Percentiles rank a stretch among this genome's conserved stretches.
Conservation (phyloP, 2,797 vertebrate genomes). For the Varecia variegata region DNA sequence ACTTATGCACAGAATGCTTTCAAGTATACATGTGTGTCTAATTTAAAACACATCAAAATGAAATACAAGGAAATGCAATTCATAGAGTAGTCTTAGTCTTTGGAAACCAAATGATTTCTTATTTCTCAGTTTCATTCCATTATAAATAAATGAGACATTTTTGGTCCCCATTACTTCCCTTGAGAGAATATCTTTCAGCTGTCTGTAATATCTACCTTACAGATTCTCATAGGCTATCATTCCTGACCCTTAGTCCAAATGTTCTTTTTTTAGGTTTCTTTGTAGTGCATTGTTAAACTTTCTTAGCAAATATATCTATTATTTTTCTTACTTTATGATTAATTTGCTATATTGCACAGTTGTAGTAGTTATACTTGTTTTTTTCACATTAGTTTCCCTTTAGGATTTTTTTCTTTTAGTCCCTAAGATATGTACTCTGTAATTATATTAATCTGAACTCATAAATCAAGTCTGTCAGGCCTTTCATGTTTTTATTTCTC, state of each 20-base stretch:
- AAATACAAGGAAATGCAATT: neutral
- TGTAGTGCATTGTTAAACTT: neutral
- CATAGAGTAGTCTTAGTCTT: neutral
- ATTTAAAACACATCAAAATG: neutral
- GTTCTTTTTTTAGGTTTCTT: neutral
- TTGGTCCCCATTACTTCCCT: neutral
- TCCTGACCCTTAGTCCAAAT: neutral
- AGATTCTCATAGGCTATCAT: neutral
- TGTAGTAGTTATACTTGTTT: neutral
- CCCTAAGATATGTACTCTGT: slow-evolving; percentile 14
- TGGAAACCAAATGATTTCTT: neutral
- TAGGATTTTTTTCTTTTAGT: slow-evolving; percentile 12
- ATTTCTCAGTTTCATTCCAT: neutral
- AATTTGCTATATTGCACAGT: neutral
- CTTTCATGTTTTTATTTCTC: slow-evolving; percentile 53
- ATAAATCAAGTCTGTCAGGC: slow-evolving; percentile 59
- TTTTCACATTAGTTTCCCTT: neutral
- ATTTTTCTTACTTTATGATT: slow-evolving; percentile 24
- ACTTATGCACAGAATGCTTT: neutral
- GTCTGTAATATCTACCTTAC: no score
- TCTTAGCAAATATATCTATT: neutral
- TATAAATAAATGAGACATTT: neutral
- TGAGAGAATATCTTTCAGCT: neutral
- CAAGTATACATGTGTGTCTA: neutral
- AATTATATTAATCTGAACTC: slow-evolving; percentile 65